Percentiles rank a stretch among this genome's conserved stretches.
Conservation (phyloP, 2,888 invertebrate genomes). For the Silvanus unidentatus region DNA sequence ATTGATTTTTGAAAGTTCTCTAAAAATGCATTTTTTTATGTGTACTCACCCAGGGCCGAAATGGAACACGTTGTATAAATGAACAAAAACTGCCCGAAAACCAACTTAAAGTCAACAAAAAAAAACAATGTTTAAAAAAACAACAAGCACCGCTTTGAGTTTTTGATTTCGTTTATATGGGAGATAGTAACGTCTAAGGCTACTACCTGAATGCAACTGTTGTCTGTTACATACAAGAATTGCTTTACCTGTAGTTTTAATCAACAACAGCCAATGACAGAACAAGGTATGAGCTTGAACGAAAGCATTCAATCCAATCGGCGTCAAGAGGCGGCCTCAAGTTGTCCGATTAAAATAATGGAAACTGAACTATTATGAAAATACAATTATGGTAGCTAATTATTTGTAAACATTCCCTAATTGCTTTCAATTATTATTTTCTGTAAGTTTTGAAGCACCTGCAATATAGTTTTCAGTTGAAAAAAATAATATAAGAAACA, state of each 20-base stretch:
- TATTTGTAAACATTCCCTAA: slow-evolving; percentile 40
- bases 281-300: slow-evolving; percentile 14
- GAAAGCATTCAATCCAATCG: slow-evolving; percentile 29
- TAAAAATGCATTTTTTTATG: too few species aligned
- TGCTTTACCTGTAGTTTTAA: slow-evolving; percentile 29
- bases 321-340: slow-evolving; percentile 26
- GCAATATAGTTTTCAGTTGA: too few species aligned
- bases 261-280: slow-evolving; percentile 32
- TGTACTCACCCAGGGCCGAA: slow-evolving; percentile 44
- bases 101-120: slow-evolving; percentile 26
- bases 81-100: slow-evolving; percentile 20
- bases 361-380: slow-evolving; percentile 42
- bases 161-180: slow-evolving; percentile 11
- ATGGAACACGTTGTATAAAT: too few species aligned
- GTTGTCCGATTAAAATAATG: slow-evolving; percentile 43
- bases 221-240: slow-evolving; percentile 32
- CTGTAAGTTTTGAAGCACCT: not conserved
- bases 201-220: slow-evolving; percentile 42
- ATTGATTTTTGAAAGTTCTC: too few species aligned
- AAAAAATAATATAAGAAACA: too few species aligned
- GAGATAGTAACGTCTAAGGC: slow-evolving; percentile 29
- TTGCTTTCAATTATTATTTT: slow-evolving; percentile 25
- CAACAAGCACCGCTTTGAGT: slow-evolving; percentile 2
- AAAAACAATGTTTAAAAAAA: slow-evolving; percentile 16
- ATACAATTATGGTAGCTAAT: slow-evolving; percentile 47